Evolutionary conservation across 2,797 vertebrate species (phyloP).

Genomic region (Cuculus canorus): DNA sequence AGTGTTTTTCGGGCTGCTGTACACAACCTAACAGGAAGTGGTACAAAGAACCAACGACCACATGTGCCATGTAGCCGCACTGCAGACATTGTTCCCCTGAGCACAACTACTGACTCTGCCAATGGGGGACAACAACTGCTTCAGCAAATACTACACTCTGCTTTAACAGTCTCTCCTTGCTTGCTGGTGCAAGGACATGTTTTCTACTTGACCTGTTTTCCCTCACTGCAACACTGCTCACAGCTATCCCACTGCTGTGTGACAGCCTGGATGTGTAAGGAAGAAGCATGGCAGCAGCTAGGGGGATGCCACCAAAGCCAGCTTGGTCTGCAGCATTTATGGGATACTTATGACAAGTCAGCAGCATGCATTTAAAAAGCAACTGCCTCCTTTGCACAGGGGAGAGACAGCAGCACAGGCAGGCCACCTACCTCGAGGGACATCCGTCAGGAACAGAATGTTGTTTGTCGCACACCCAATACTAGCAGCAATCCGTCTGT

Average conservation of each 20-base stretch:
- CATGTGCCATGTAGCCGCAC: not conserved
- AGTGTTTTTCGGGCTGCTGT: not conserved
- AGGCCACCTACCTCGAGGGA: conserved; percentile 84
- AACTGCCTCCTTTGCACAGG: not conserved
- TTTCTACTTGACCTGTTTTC: conserved; percentile 34
- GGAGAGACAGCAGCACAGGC: not conserved
- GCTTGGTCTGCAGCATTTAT: not conserved
- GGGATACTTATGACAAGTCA: not conserved
- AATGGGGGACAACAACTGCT: not conserved
- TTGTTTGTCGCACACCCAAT: conserved; percentile 90
- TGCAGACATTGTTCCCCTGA: not conserved
- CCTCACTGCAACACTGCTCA: not conserved
- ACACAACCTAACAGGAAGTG: not conserved
- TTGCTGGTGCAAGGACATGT: not conserved
- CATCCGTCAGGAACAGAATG: conserved; percentile 92
- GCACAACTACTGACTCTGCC: not conserved
- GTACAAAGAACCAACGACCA: not conserved
- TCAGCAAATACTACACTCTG: not conserved
- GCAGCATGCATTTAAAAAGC: not conserved
- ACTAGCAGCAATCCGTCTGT: conserved; percentile 87
- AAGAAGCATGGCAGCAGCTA: not conserved
- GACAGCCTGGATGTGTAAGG: not conserved
- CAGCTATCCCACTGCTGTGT: not conserved
- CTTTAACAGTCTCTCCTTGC: not conserved
- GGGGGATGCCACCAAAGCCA: not conserved